Percentiles rank a stretch among this genome's conserved stretches.
Conservation (phyloP, 37 sponge, comb jelly and placozoan genomes). For the Chondrilla cf. caribensis region DNA sequence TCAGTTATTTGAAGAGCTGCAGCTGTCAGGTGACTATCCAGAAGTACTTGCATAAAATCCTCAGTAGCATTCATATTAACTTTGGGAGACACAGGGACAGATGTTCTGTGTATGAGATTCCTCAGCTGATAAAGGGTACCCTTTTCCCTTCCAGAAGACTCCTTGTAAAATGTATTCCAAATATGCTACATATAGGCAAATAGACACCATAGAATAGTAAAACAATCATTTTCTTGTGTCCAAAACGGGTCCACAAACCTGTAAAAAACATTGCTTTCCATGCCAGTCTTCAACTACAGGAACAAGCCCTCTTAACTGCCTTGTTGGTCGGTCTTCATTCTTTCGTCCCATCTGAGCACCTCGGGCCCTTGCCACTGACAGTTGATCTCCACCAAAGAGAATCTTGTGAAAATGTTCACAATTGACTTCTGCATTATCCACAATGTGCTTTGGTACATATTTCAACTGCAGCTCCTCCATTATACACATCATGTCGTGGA, state of each 20-base stretch:
- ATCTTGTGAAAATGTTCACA: conserved; percentile 16
- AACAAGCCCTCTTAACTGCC: conserved; percentile 22
- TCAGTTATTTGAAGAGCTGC: not conserved
- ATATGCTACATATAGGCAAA: not conserved
- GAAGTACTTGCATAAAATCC: not conserved
- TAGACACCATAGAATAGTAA: too few relatives aligned
- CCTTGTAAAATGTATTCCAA: not conserved
- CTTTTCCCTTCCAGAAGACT: not conserved
- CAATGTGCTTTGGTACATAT: not conserved
- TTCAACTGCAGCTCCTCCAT: not conserved
- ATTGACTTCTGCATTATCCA: not conserved
- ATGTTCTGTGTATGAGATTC: not conserved
- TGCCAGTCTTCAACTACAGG: conserved; percentile 44
- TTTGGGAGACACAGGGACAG: not conserved
- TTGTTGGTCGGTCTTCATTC: not conserved
- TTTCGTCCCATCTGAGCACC: not conserved
- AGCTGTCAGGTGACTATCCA: not conserved
- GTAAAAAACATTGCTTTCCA: not conserved
- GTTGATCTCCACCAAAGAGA: conserved; percentile 42
- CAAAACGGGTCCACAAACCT: too few relatives aligned
- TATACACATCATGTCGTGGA: not conserved
- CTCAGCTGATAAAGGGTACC: not conserved
- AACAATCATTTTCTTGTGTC: too few relatives aligned
- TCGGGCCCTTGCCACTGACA: conserved; percentile 42
- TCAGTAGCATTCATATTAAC: not conserved